These are phyloP conservation scores for Chaunax sp. DNA, from an alignment of 2,797 vertebrate species.

Conservation along the genomic window DNA sequence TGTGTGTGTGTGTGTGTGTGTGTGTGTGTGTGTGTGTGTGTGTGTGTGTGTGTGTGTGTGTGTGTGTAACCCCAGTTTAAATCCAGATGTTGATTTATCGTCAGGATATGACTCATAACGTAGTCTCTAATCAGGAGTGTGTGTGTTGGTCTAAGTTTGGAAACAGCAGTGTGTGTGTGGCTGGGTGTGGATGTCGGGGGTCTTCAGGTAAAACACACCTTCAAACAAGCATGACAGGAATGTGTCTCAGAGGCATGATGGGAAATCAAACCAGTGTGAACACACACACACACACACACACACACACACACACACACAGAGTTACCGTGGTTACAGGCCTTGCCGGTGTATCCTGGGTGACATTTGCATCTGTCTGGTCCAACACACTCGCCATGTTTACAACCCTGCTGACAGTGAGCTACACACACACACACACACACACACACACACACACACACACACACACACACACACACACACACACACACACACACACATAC, in stretches of 20 bases:
- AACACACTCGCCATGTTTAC: slow-evolving; percentile 92
- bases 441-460: slow-evolving; percentile 56
- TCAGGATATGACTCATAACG: slow-evolving; percentile 67
- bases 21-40: slow-evolving; percentile 10
- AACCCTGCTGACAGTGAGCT: slow-evolving; percentile 90
- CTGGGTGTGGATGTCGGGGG: slow-evolving; percentile 16
- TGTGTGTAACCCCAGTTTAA: slow-evolving; percentile 19
- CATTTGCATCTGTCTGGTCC: slow-evolving; percentile 92
- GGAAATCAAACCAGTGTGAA: slow-evolving; percentile 22
- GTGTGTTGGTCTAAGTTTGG: too few species aligned
- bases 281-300: slow-evolving; percentile 9
- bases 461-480: slow-evolving; percentile 52
- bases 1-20: slow-evolving; percentile 6
- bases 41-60: slow-evolving; percentile 1
- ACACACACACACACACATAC: slow-evolving; percentile 58
- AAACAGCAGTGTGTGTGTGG: slow-evolving; percentile 10
- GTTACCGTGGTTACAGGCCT: slow-evolving; percentile 94
- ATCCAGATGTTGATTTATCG: slow-evolving; percentile 62
- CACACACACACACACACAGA: not conserved
- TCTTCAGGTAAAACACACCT: slow-evolving; percentile 53
- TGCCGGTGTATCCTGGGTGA: slow-evolving; percentile 89
- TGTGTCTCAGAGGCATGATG: slow-evolving; percentile 47
- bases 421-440: slow-evolving; percentile 54
- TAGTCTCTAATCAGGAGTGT: slow-evolving; percentile 65
- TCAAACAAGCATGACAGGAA: slow-evolving; percentile 61